Conservation (phyloP, 2,797 vertebrate genomes). For the Dryobates pubescens region DNA sequence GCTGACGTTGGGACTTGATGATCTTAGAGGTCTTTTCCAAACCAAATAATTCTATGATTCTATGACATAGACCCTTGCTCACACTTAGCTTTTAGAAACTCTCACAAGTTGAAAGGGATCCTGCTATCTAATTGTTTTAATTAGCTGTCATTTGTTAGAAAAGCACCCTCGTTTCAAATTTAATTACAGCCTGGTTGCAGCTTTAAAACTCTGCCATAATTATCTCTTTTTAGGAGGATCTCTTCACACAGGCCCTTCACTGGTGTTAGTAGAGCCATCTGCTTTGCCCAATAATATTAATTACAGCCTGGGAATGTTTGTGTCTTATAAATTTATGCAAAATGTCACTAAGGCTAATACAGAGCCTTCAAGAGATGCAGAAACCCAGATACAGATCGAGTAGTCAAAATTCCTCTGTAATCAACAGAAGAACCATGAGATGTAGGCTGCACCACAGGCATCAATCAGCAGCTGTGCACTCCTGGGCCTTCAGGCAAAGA, state of each 20-base stretch:
- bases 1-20: too few species aligned
- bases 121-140: background rate
- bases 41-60: background rate
- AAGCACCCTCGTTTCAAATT: background rate
- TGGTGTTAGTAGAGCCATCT: background rate
- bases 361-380: background rate
- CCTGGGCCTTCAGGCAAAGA: background rate
- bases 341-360: background rate
- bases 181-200: background rate
- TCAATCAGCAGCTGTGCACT: background rate
- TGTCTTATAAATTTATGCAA: background rate
- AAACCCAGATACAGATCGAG: background rate
- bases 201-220: background rate
- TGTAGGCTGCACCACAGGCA: background rate
- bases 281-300: conserved; percentile 2
- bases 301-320: background rate
- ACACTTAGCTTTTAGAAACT: background rate
- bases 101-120: background rate
- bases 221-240: background rate
- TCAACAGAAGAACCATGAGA: background rate
- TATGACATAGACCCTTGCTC: background rate
- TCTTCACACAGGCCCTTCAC: background rate
- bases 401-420: background rate
- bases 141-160: background rate
- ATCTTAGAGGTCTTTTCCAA: too few species aligned